Evolutionary conservation across 2,797 vertebrate genomes (phyloP).

Genomic region (Ceryle rudis): DNA sequence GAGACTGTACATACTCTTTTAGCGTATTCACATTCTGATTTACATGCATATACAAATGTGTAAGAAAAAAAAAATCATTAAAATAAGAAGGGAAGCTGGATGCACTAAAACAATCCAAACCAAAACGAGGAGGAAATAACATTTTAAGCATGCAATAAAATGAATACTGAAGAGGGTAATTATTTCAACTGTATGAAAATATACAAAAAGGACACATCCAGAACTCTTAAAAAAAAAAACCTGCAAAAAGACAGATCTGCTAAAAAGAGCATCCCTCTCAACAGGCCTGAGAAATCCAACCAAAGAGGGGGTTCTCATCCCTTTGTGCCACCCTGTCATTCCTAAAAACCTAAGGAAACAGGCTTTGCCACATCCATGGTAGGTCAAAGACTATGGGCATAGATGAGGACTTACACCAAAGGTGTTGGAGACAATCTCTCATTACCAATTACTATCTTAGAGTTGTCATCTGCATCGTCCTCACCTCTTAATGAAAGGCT

Average conservation of each 20-base stretch:
- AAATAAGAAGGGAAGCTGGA: slow-evolving; percentile 16
- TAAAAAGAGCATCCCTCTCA: not conserved
- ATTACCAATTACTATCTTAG: not conserved
- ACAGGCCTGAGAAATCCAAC: not conserved
- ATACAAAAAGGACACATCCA: not conserved
- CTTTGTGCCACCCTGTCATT: not conserved
- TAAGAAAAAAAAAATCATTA: slow-evolving; percentile 1
- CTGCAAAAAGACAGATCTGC: not conserved
- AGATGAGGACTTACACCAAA: not conserved
- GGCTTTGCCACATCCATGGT: not conserved
- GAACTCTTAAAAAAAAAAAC: not conserved
- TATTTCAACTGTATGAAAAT: not conserved
- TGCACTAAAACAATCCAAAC: slow-evolving; percentile 11
- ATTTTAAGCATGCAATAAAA: slow-evolving; percentile 60
- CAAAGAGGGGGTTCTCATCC: not conserved
- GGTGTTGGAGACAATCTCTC: not conserved
- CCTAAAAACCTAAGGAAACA: not conserved
- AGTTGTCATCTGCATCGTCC: not conserved
- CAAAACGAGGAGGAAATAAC: slow-evolving; percentile 50
- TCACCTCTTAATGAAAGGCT: not conserved
- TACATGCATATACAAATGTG: slow-evolving; percentile 21
- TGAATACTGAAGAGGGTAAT: not conserved
- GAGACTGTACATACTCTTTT: not conserved
- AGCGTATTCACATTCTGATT: slow-evolving; percentile 16
- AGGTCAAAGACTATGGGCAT: not conserved